These are phyloP conservation scores for Hypsibius dujardini DNA, from an alignment of 1,140 invertebrate species.

Conservation along the genomic window DNA sequence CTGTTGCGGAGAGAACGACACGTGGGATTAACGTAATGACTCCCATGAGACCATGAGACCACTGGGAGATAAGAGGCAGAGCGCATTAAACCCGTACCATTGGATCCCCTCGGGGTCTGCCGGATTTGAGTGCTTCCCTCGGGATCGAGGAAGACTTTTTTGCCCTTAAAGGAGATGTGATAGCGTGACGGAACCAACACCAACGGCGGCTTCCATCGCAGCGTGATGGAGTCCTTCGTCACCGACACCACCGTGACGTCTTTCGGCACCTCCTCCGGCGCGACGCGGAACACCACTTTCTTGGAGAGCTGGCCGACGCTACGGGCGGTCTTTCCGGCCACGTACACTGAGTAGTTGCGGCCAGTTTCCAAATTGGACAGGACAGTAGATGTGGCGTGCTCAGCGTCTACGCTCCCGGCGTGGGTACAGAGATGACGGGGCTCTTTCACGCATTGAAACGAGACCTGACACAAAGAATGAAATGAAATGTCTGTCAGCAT, in stretches of 20 bases:
- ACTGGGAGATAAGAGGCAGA: no score
- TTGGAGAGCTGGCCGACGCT: conserved; percentile 39
- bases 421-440: conserved; percentile 1
- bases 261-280: conserved; percentile 8
- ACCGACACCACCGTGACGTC: conserved; percentile 18
- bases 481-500: no score
- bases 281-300: conserved; percentile 26
- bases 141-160: conserved; percentile 84
- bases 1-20: no score
- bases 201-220: conserved; percentile 18
- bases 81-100: background rate
- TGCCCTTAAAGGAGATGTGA: conserved; percentile 66
- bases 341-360: conserved; percentile 74
- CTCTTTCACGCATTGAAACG: background rate
- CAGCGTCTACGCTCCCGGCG: conserved; percentile 43
- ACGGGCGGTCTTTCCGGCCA: conserved; percentile 58
- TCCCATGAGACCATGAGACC: no score
- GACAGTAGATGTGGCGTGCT: conserved; percentile 68
- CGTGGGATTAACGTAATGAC: no score
- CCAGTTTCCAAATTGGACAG: conserved; percentile 72
- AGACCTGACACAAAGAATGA: background rate
- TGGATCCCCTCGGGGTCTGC: conserved; percentile 2
- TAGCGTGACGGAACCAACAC: conserved; percentile 12
- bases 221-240: conserved; percentile 9
- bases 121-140: conserved; percentile 61